Conservation (phyloP, 30 jellyfish, hydroid and myxozoan genomes). For the Cassiopea andromeda region DNA sequence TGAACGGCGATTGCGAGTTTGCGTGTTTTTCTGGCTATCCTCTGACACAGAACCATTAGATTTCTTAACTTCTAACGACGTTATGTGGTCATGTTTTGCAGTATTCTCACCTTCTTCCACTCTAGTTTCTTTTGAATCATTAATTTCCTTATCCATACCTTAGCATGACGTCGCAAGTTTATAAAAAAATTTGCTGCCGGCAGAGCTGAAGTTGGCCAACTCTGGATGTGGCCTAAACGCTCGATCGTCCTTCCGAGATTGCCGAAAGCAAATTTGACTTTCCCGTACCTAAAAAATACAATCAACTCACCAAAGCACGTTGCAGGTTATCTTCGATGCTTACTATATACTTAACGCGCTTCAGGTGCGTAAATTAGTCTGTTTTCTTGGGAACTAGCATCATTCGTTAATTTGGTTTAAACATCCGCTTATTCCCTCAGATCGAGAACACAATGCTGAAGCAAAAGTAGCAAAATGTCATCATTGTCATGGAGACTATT, state of each 20-base stretch:
- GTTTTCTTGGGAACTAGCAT: background rate
- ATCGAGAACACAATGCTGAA: background rate
- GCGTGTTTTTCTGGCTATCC: background rate
- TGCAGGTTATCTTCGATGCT: background rate
- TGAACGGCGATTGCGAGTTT: slow-evolving; percentile 12
- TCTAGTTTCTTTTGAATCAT: slow-evolving; percentile 5
- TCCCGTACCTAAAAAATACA: background rate
- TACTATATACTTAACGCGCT: background rate
- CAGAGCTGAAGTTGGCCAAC: background rate
- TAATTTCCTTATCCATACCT: slow-evolving; percentile 29
- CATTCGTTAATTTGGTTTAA: background rate
- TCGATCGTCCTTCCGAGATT: background rate
- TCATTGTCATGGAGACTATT: slow-evolving; percentile 3
- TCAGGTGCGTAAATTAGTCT: background rate
- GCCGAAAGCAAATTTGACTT: background rate
- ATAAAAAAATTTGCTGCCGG: background rate
- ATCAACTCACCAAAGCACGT: background rate
- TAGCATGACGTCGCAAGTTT: slow-evolving; percentile 18
- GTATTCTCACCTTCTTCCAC: background rate
- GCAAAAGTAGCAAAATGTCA: background rate
- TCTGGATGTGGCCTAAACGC: background rate
- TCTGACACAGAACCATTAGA: slow-evolving; percentile 32
- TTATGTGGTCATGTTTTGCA: slow-evolving; percentile 20
- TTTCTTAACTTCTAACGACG: slow-evolving; percentile 20
- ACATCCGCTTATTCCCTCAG: slow-evolving; percentile 2